A percentile compares a stretch with the other conserved stretches of the same genome.
Conservation (phyloP, 1,140 invertebrate genomes). For the Caenorhabditis briggsae region DNA sequence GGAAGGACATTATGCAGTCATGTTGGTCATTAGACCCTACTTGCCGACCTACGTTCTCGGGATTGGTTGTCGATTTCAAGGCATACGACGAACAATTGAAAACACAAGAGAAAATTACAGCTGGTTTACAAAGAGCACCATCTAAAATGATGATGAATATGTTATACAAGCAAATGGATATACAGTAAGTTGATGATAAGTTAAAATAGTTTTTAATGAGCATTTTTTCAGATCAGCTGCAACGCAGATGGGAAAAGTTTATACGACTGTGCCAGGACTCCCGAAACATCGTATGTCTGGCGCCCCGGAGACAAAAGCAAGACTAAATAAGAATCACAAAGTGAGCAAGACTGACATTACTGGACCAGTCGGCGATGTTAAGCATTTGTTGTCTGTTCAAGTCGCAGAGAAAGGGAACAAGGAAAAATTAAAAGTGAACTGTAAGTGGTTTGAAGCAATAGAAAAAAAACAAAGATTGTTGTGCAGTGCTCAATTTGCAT, state of each 20-base stretch:
- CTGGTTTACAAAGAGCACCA: neutral
- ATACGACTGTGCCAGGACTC: too few relatives aligned
- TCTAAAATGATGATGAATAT: neutral
- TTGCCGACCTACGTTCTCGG: neutral
- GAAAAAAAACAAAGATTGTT: neutral
- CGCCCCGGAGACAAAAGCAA: slow-evolving; percentile 32
- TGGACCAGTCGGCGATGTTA: neutral
- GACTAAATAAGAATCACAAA: neutral
- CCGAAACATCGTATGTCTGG: neutral
- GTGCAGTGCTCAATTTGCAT: too few relatives aligned
- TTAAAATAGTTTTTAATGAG: neutral
- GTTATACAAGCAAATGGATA: neutral
- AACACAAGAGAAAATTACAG: neutral
- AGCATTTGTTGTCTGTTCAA: slow-evolving; percentile 8
- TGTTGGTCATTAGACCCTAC: neutral
- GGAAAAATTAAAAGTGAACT: neutral
- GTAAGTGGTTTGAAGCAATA: neutral
- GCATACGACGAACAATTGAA: neutral
- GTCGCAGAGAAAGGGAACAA: neutral
- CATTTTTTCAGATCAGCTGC: too few relatives aligned
- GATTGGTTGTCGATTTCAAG: neutral
- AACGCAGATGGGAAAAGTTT: too few relatives aligned
- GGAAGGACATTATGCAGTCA: neutral
- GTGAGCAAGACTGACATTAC: neutral
- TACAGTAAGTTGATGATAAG: neutral